Percentiles rank a stretch among this genome's conserved stretches.
phyloP scores from a whole-genome alignment of 1,140 invertebrate genomes.

The Himalopsyche phryganea region DNA sequence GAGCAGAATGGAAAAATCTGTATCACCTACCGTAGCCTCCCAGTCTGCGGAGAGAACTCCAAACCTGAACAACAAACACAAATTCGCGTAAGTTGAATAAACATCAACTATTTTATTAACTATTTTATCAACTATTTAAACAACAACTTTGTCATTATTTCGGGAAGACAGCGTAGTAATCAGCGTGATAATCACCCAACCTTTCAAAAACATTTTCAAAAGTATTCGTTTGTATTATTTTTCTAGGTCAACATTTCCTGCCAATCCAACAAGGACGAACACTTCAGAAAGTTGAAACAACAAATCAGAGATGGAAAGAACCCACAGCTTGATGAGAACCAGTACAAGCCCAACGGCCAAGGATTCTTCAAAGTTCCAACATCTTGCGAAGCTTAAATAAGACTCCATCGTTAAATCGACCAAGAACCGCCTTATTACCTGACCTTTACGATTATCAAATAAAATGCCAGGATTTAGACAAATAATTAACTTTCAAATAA shows the following conservation, averaged over 20 bases:
- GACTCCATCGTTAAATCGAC: too few species aligned
- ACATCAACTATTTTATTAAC: too few species aligned
- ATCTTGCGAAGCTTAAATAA: conserved; percentile 3
- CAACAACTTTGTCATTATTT: too few species aligned
- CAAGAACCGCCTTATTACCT: too few species aligned
- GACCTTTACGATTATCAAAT: too few species aligned
- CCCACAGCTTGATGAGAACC: conserved; percentile 42
- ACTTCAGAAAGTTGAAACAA: conserved; percentile 39
- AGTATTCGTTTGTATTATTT: neutral
- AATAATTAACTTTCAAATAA: too few species aligned
- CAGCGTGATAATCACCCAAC: too few species aligned
- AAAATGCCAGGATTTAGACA: too few species aligned
- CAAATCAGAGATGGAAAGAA: conserved; percentile 48
- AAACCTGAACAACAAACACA: conserved; percentile 9
- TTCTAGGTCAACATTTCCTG: conserved; percentile 49
- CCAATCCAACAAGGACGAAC: conserved; percentile 34
- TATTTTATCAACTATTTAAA: too few species aligned
- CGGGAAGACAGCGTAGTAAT: too few species aligned
- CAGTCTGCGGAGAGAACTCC: conserved; percentile 41
- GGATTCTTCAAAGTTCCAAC: conserved; percentile 19
- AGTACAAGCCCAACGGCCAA: neutral
- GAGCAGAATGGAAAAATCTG: conserved; percentile 41
- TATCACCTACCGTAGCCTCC: conserved; percentile 46
- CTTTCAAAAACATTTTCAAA: too few species aligned
- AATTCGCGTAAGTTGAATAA: conserved; percentile 15